Conservation (phyloP, 2,797 vertebrate species). For the Siniperca obscura region DNA sequence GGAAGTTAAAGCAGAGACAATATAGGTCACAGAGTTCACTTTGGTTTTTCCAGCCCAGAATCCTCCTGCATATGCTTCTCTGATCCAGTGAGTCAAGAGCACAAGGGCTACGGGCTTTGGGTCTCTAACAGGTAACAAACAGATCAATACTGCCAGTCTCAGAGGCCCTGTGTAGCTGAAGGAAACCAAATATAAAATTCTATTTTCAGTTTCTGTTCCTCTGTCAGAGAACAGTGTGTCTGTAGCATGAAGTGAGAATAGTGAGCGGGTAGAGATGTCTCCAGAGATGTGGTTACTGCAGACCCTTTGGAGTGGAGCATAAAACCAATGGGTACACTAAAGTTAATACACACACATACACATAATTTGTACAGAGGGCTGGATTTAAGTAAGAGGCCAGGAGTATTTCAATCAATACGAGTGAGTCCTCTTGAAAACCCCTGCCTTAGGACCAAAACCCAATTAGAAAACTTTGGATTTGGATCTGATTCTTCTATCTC, state of each 20-base stretch:
- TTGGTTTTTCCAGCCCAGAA: conserved; percentile 27
- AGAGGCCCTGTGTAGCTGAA: conserved; percentile 34
- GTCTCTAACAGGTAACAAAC: conserved; percentile 48
- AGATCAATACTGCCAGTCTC: conserved; percentile 63
- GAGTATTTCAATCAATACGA: conserved; percentile 32
- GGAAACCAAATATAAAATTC: conserved; percentile 34
- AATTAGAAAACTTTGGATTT: conserved; percentile 37
- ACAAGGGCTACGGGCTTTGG: conserved; percentile 39
- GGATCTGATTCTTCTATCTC: conserved; percentile 11
- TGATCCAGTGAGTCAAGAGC: conserved; percentile 43
- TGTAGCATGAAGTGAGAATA: conserved; percentile 26
- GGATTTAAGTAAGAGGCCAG: conserved; percentile 6
- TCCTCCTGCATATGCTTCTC: conserved; percentile 26
- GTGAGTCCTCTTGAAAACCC: conserved; percentile 9
- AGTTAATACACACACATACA: background rate
- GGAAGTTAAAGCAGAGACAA: conserved; percentile 23
- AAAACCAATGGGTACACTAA: conserved; percentile 14
- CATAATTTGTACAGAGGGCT: background rate
- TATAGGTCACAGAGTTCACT: conserved; percentile 41
- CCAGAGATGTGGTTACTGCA: conserved; percentile 27
- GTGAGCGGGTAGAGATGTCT: background rate
- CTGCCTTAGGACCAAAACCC: conserved; percentile 32
- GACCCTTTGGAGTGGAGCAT: conserved; percentile 1
- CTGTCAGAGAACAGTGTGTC: conserved; percentile 26
- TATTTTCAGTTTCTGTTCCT: conserved; percentile 42